Conservation (phyloP, 2,797 vertebrate species). For the Spinus olivaceus region DNA sequence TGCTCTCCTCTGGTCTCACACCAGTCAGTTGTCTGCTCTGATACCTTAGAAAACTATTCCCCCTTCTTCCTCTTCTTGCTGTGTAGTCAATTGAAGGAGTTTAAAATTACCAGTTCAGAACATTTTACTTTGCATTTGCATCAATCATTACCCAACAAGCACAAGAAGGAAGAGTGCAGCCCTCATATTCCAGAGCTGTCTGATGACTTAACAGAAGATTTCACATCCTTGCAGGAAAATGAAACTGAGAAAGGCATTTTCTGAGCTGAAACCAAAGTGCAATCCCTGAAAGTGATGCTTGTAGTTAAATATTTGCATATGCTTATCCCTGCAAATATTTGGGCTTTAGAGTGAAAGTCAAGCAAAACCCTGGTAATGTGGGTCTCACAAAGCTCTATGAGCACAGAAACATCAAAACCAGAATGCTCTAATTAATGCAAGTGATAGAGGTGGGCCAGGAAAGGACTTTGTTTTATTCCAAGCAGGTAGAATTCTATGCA, state of each 20-base stretch:
- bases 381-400: background rate
- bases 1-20: background rate
- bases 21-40: background rate
- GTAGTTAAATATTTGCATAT: conserved; percentile 10
- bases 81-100: background rate
- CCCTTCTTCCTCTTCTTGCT: background rate
- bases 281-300: background rate
- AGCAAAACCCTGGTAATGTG: background rate
- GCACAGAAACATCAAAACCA: background rate
- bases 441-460: background rate
- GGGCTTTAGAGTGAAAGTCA: background rate
- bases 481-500: background rate
- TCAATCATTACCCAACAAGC: background rate
- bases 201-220: background rate
- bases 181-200: background rate
- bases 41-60: background rate
- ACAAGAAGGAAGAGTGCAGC: background rate
- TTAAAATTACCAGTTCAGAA: background rate
- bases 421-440: background rate
- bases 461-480: background rate
- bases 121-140: background rate
- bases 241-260: background rate
- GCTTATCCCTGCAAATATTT: conserved; percentile 12
- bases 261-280: background rate
- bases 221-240: background rate